Conservation (phyloP, 2,797 vertebrate genomes). For the Etheostoma nigrum region DNA sequence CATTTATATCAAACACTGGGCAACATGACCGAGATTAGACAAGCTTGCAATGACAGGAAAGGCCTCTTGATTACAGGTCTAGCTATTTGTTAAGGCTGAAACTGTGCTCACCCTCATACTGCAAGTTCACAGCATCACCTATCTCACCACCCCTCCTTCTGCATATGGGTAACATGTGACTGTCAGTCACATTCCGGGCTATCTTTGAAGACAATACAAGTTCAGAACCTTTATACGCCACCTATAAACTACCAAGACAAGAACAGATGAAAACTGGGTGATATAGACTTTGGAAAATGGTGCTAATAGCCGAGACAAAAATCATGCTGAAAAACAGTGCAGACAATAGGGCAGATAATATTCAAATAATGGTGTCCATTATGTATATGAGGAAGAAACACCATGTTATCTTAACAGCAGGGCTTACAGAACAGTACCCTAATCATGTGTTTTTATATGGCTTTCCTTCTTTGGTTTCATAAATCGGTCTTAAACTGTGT, state of each 20-base stretch:
- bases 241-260: conserved; percentile 10
- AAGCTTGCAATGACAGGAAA: conserved; percentile 79
- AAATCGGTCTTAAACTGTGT: conserved; percentile 50
- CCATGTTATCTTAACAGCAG: conserved; percentile 36
- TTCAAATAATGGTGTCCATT: conserved; percentile 27
- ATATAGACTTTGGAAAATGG: conserved; percentile 18
- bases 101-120: conserved; percentile 64
- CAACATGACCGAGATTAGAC: conserved; percentile 60
- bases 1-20: conserved; percentile 64
- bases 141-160: conserved; percentile 7
- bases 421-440: conserved; percentile 31
- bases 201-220: conserved; percentile 31
- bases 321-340: conserved; percentile 44
- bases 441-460: conserved; percentile 72
- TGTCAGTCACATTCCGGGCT: conserved; percentile 24
- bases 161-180: conserved; percentile 31
- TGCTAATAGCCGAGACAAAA: conserved; percentile 39
- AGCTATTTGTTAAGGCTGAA: conserved; percentile 82
- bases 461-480: conserved; percentile 85
- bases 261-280: conserved; percentile 21
- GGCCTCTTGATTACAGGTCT: conserved; percentile 81
- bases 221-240: conserved; percentile 20
- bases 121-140: conserved; percentile 42
- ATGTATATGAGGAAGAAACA: conserved; percentile 32
- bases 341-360: conserved; percentile 23